phyloP scores from a whole-genome alignment of 2,888 invertebrate genomes.

The Bellardia bayeri region DNA sequence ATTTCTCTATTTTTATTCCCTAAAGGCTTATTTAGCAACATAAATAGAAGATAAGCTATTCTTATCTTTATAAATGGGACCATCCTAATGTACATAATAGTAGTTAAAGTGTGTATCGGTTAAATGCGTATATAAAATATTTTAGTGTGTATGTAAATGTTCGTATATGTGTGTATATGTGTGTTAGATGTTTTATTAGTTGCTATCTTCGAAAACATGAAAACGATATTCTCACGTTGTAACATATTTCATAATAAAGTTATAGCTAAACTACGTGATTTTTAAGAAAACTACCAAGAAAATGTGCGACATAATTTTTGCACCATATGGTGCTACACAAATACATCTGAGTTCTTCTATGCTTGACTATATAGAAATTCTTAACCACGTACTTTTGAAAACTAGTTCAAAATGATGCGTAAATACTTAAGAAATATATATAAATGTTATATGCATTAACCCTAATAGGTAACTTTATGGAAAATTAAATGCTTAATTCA shows the following conservation, averaged over 20 bases:
- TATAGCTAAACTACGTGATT: slow-evolving; percentile 76
- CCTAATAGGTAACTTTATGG: slow-evolving; percentile 50
- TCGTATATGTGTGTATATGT: slow-evolving; percentile 55
- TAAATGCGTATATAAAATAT: slow-evolving; percentile 10
- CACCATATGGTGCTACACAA: slow-evolving; percentile 58
- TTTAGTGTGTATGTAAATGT: background rate
- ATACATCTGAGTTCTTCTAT: slow-evolving; percentile 9
- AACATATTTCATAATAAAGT: slow-evolving; percentile 75
- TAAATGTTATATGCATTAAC: slow-evolving; percentile 64
- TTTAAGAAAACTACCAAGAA: slow-evolving; percentile 70
- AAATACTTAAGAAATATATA: slow-evolving; percentile 42
- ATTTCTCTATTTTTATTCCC: too few relatives aligned
- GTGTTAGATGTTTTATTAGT: slow-evolving; percentile 19
- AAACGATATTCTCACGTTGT: slow-evolving; percentile 72
- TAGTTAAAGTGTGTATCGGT: background rate
- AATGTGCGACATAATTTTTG: slow-evolving; percentile 56
- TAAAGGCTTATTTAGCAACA: too few relatives aligned
- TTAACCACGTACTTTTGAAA: slow-evolving; percentile 39
- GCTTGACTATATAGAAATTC: background rate
- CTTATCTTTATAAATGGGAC: too few relatives aligned
- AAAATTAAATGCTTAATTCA: slow-evolving; percentile 31
- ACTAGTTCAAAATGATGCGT: slow-evolving; percentile 56
- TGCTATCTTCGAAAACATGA: slow-evolving; percentile 57
- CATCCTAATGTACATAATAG: background rate
- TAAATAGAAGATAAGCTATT: too few relatives aligned